Evolutionary conservation across 2,888 invertebrate genomes (phyloP), one percentile per base, ranked within the genome.

Genomic region (Drosophila imparisetae): DNA sequence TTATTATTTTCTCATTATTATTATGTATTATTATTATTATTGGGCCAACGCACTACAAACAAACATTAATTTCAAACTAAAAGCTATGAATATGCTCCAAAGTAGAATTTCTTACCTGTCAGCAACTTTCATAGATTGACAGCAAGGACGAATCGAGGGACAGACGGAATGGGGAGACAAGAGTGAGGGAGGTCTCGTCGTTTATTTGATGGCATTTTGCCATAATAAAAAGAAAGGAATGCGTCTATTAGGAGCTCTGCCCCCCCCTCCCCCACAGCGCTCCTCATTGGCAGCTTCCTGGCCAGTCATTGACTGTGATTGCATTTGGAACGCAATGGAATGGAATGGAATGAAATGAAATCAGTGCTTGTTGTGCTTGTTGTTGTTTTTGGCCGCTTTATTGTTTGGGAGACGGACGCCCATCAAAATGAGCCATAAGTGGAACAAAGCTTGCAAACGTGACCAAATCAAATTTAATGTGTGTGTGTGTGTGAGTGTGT

Each of bases 401-500:
- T 70, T 80, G 73, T 71, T 64, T 52, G 30, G 36, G 52, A 29
- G 42, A 29, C 59, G 57, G n/a, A 60, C 68, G 73, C 67, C 55
- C 63, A 65, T 76, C 77, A 85, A 91, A 91, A 91, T 91, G 92
- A 90, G 91, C 91, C 91, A 91, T 91, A 91, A 91, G 92, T 91
- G 91, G 91, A 92, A 89, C 91, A 92, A 92, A 92, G 92, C 92
- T 91, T 80, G 81, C 66, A 82, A 90, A 92, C 91, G 91, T 91
- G 91, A 92, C 92, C 91, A 91, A 92, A 91, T 91, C 91, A 91
- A 91, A 90, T 91, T 91, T 91, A 91, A 92, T 91, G 92, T 83
- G 78, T 80, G 72, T 36, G 27, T 27, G 34, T 11, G 15, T 18
- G 54, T 54, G 13, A n/a, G 29, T 10, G 29, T 13, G 50, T 18